These are phyloP conservation scores for Anguilla marmorata DNA, from an alignment of 2,797 vertebrate species.

Conservation along the genomic window DNA sequence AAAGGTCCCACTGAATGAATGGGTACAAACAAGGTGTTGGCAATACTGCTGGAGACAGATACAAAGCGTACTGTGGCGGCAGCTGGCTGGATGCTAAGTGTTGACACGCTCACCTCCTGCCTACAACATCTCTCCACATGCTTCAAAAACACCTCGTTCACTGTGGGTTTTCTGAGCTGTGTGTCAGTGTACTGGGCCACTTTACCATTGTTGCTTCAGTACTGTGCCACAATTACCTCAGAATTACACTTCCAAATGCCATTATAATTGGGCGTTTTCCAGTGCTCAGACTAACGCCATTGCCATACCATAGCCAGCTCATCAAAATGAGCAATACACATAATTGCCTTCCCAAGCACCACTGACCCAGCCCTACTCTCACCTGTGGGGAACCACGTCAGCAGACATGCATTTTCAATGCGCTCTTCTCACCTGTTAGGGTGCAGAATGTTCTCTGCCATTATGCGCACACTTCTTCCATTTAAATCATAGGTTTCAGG, in stretches of 20 bases:
- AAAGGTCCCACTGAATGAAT: not conserved
- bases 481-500: not conserved
- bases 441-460: not conserved
- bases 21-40: not conserved
- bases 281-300: not conserved
- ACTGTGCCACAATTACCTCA: not conserved
- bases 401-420: not conserved
- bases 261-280: not conserved
- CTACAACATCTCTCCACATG: not conserved
- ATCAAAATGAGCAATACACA: not conserved
- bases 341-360: not conserved
- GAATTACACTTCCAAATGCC: constrained; percentile 6
- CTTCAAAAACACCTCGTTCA: not conserved
- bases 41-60: not conserved
- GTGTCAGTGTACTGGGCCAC: not conserved
- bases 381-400: not conserved
- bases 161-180: not conserved
- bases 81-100: not conserved
- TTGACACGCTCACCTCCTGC: not conserved
- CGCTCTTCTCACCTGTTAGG: not conserved
- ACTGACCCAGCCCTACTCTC: not conserved
- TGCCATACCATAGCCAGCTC: not conserved
- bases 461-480: not conserved
- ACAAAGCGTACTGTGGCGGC: not conserved
- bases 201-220: not conserved